Percentiles rank a stretch among this genome's conserved stretches.
phyloP scores from a whole-genome alignment of 2,888 invertebrate species.

The Pyrochroa serraticornis region DNA sequence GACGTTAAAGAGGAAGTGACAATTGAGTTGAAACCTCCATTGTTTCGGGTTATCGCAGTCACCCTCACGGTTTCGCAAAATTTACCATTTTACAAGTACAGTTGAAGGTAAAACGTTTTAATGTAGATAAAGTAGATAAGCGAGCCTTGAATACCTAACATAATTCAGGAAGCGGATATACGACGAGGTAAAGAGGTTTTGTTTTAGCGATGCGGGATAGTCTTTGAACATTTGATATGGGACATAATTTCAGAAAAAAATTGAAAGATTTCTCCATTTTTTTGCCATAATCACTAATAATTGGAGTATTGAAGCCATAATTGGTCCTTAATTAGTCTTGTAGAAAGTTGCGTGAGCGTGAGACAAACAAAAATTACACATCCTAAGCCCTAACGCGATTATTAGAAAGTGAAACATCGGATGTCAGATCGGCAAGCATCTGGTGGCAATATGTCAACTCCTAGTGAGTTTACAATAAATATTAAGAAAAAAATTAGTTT shows the following conservation, averaged over 20 bases:
- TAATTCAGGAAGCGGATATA: constrained; percentile 23
- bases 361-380: too few relatives aligned
- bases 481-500: constrained; percentile 15
- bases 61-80: too few relatives aligned
- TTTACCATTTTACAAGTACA: neutral
- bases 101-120: constrained; percentile 14
- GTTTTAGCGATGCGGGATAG: constrained; percentile 11
- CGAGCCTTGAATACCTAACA: constrained; percentile 17
- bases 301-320: too few relatives aligned
- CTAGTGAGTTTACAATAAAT: neutral
- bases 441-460: constrained; percentile 14
- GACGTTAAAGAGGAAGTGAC: constrained; percentile 8
- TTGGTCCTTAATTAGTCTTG: too few relatives aligned
- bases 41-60: too few relatives aligned
- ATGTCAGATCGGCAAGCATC: constrained; percentile 10
- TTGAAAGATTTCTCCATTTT: too few relatives aligned
- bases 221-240: constrained; percentile 1
- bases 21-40: neutral
- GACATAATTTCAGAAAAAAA: too few relatives aligned
- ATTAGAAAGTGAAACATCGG: too few relatives aligned
- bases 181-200: constrained; percentile 11
- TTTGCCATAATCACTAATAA: too few relatives aligned
- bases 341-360: too few relatives aligned
- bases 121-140: constrained; percentile 14
- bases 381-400: too few relatives aligned